Base-by-base conservation (phyloP, 1,140 invertebrate genomes). In the Megalonaias nervosa region DNA sequence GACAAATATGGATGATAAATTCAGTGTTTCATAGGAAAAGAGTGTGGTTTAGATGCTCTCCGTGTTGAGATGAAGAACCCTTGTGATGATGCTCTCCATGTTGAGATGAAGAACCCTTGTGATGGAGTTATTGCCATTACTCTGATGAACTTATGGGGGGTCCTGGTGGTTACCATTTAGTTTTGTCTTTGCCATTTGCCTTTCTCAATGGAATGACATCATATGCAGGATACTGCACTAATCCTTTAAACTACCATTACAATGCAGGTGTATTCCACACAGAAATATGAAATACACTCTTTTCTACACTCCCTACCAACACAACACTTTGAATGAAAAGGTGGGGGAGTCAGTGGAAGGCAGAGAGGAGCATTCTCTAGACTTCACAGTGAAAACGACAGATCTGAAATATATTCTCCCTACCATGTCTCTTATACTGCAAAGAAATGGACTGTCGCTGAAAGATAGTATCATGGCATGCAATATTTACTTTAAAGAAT, bases 101-200 rank as follows among this genome's bases (percentile, higher is more conserved):
- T 13, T 14, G 76, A 67, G 57, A 56, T 73, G n/a, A 78, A 73
- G 76, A 9, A 48, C 0, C 76, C 73, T n/a, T 73, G 71, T 69
- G 71, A 58, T 57, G 76, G 73, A 73, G 55, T 78, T 4, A 21
- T 62, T 38, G 71, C 11, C 14, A 73, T 78, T 31, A 2, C 21
- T 19, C 12, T 73, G 9, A 70, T 15, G 76, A 78, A 23, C 26
- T 70, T 6, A 17, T 69, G 13, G 70, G 76, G 56, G 71, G 71
- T 16, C 19, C 15, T n/a, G 58, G 21, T 38, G 71, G 76, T 11
- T 78, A 78, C 23, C 61, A 19, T n/a, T 64, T 73, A 19, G 13
- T 78, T 2, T 48, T 78, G 21, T 56, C 66, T 78, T 31, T 78
- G 19, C 71, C 70, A 56, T 78, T 73, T 73, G 61, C 71, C 9